Evolutionary conservation across 2,888 invertebrate species (phyloP).

Genomic region (Xanthia togata): DNA sequence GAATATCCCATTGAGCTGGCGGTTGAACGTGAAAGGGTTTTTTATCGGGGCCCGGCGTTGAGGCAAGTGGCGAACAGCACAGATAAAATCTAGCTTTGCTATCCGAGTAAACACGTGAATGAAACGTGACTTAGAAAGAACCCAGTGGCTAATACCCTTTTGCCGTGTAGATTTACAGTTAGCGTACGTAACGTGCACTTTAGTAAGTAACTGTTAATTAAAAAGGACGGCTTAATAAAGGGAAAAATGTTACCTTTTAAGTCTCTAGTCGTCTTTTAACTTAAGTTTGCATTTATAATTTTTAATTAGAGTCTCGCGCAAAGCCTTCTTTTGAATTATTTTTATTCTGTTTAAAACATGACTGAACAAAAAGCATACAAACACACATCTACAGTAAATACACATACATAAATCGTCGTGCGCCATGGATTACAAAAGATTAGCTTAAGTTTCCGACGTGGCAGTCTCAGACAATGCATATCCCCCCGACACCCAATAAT

Average conservation of each 20-base stretch:
- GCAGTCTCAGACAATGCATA: constrained; percentile 47
- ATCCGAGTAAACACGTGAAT: constrained; percentile 61
- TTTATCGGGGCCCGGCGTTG: constrained; percentile 48
- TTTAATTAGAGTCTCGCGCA: background rate
- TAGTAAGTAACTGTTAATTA: constrained; percentile 56
- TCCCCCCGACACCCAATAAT: constrained; percentile 43
- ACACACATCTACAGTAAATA: constrained; percentile 17
- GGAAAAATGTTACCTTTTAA: constrained; percentile 24
- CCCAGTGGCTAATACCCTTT: constrained; percentile 60
- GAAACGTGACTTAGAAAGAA: constrained; percentile 61
- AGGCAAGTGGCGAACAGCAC: constrained; percentile 59
- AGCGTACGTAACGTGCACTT: constrained; percentile 38
- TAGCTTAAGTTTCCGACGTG: constrained; percentile 26
- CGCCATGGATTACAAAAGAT: constrained; percentile 46
- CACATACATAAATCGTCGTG: constrained; percentile 34
- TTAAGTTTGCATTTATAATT: constrained; percentile 24
- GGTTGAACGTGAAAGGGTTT: constrained; percentile 57
- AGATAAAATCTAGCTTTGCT: constrained; percentile 69
- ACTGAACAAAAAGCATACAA: constrained; percentile 2
- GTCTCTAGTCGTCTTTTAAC: constrained; percentile 16
- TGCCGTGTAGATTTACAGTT: constrained; percentile 55
- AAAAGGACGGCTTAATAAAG: constrained; percentile 31
- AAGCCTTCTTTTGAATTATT: background rate
- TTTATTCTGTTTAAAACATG: background rate
- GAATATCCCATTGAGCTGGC: constrained; percentile 51